These are phyloP conservation scores for Oxyteleia sp. DNA, from an alignment of 2,888 invertebrate species.

Conservation along the genomic window DNA sequence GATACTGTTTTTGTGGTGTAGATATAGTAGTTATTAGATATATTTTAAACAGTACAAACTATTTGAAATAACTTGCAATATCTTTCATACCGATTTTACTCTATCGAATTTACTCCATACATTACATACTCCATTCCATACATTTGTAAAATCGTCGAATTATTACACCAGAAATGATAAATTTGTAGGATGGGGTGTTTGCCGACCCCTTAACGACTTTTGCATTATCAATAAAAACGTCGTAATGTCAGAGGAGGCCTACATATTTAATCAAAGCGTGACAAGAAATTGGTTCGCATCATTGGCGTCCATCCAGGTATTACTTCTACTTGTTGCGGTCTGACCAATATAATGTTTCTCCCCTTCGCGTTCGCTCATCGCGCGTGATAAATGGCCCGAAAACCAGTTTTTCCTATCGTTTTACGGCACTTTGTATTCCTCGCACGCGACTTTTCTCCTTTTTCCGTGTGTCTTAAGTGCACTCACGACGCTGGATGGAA, in stretches of 20 bases:
- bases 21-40: no score
- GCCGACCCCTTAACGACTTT: not conserved
- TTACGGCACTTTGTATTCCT: constrained; percentile 30
- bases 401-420: constrained; percentile 38
- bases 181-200: not conserved
- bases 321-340: constrained; percentile 79
- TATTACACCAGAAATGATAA: no score
- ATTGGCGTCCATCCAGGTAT: constrained; percentile 64
- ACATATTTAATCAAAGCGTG: constrained; percentile 56
- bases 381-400: constrained; percentile 48
- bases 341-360: constrained; percentile 68
- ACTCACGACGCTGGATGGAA: constrained; percentile 25
- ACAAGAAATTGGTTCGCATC: constrained; percentile 52
- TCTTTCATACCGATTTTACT: no score
- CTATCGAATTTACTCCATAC: no score
- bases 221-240: constrained; percentile 24
- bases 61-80: no score
- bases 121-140: no score
- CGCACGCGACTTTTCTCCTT: constrained; percentile 16
- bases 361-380: constrained; percentile 35
- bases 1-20: no score
- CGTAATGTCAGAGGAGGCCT: constrained; percentile 8
- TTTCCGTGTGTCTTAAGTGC: constrained; percentile 27
- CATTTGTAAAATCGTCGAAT: no score
- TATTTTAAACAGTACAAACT: no score